Base-by-base conservation (phyloP, 1,140 invertebrate genomes). In the Micrasema minimum region DNA sequence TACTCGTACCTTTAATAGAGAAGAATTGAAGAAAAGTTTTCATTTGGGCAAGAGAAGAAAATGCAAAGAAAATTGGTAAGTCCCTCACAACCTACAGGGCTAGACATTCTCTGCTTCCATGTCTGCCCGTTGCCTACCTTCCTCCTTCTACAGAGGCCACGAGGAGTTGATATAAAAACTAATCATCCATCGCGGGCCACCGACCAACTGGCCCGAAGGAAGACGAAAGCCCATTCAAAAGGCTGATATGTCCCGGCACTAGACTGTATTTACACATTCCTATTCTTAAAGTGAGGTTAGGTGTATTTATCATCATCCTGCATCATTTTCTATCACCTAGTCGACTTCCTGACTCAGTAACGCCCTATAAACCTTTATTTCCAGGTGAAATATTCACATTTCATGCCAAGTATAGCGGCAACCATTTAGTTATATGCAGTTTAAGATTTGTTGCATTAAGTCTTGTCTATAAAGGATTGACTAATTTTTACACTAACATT, bases 11-110 rank as follows among this genome's bases (percentile, higher is more conserved):
- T 64, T 64, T 45, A 72, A 61, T 74, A 74, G 72, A 74, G 72
- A 74, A 74, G 72, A 74, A 69, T 46, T 74, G 64, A 69, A 62
- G 57, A 64, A 75, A 69, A 69, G 62, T 55, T 41, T 72, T 75
- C 69, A 57, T 67, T 66, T 53, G 73, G 73, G 57, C 66, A 53
- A 71, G 69, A 72, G 59, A 64, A 41, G 69, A 69, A 75, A 71
- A 69, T 72, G 70, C 74, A 72, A 75, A 72, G 31, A 67, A 71
- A 43, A 61, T 41, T 64, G 14, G 66, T 72, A 66, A 72, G 48
- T 62, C 70, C 74, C 71, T 72, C 74, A 75, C 74, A 70, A 75
- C 70, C 74, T 59, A 69, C 22, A 7, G 38, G 53, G 41, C 12
- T 41, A n/a, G 26, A 31, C 26, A 31, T 4, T 7, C 26, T 31